Base-by-base conservation (phyloP, 2,888 invertebrate species). In the Matsumyia berberina region DNA sequence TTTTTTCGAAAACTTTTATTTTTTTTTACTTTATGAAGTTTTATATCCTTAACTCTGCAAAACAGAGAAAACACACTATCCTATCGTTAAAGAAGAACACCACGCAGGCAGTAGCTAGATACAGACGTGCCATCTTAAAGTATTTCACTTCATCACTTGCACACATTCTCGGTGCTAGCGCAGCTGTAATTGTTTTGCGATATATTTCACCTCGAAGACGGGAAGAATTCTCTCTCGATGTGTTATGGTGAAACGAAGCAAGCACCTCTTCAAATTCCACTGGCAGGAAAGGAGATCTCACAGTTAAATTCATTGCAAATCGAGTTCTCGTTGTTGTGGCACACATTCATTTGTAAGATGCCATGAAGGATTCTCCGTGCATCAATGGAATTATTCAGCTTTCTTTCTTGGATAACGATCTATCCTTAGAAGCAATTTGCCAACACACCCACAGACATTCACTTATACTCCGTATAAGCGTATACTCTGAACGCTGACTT, bases 141-240 rank as follows among this genome's bases (percentile, higher is more conserved):
- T 62, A 69, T 57, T 58, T 73, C 67, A 39, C 46, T 67, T 55
- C 49, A 70, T 77, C 69, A 69, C 53, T 77, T 62, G 69, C 46
- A 62, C 69, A 77, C 53, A 77, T 62, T 62, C 69, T 35, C 15
- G 8, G 12, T 37, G 33, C 58, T 49, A 15, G 19, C 37, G 19
- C 37, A 67, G 42, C 19, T 79, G 83, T 74, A 83, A 83, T 83
- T 78, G 83, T 83, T 79, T 83, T 74, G 83, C 69, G 57, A 73
- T 83, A 73, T 83, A 79, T 69, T 78, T 83, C 83, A 83, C 73
- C 83, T 74, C 42, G 66, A 70, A 58, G 46, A 55, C 64, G 64
- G 42, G 72, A 60, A 58, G 57, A 57, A 57, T 76, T 66, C 39
- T 9, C 44, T 49, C 29, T 12, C 8, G 11, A 44, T 42, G 35